These are phyloP conservation scores for Diaphora mendica DNA, from an alignment of 2,888 invertebrate species.

Conservation along the genomic window DNA sequence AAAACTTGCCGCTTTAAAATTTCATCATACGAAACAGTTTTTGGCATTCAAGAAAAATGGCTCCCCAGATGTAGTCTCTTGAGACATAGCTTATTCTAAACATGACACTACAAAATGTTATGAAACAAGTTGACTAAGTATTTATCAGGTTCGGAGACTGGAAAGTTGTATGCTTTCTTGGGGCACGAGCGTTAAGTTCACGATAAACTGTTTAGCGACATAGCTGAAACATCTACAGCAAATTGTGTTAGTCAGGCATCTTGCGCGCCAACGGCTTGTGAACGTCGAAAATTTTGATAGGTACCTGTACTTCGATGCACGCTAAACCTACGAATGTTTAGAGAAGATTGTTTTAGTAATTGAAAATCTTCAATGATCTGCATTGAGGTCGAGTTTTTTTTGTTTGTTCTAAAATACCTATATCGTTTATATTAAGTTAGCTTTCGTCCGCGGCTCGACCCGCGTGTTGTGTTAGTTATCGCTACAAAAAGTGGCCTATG, in stretches of 20 bases:
- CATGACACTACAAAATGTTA: constrained; percentile 34
- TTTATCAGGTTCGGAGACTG: constrained; percentile 40
- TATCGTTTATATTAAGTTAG: background rate
- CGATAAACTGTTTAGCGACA: constrained; percentile 68
- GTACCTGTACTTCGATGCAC: constrained; percentile 23
- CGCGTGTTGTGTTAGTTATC: too few relatives aligned
- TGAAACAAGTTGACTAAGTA: constrained; percentile 37
- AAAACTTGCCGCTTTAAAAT: constrained; percentile 40
- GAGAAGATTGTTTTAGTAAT: constrained; percentile 8
- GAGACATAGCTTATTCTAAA: constrained; percentile 40
- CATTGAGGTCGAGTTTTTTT: background rate
- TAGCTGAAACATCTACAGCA: constrained; percentile 54
- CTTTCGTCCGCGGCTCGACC: too few relatives aligned
- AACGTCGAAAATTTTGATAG: constrained; percentile 61
- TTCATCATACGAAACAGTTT: constrained; percentile 37
- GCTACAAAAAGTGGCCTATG: too few relatives aligned
- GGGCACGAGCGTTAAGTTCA: constrained; percentile 50
- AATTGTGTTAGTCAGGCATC: constrained; percentile 67
- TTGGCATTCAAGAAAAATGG: constrained; percentile 40
- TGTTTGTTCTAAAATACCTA: background rate
- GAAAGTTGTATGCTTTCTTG: constrained; percentile 51
- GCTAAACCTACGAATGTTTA: constrained; percentile 22
- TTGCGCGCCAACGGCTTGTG: constrained; percentile 56
- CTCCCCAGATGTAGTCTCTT: constrained; percentile 23
- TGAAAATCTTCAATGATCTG: background rate